A percentile compares a stretch with the other conserved stretches of the same genome.
Conservation (phyloP, 2,797 vertebrate genomes). For the Characodon lateralis region DNA sequence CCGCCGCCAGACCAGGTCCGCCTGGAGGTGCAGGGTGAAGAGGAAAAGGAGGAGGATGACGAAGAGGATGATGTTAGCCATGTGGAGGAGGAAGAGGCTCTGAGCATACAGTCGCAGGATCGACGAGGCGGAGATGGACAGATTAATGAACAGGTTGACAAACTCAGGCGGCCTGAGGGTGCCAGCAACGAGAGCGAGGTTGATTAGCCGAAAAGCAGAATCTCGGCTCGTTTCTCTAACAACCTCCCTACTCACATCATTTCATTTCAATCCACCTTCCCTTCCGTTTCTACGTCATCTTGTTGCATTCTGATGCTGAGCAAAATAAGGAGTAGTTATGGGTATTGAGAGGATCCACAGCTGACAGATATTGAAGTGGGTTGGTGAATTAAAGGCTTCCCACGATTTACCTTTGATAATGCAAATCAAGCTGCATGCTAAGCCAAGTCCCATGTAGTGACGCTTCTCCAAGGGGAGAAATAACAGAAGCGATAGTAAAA, state of each 20-base stretch:
- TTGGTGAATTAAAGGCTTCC: constrained; percentile 55
- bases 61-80: constrained; percentile 69
- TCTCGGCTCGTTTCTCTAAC: constrained; percentile 45
- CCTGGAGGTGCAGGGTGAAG: constrained; percentile 96
- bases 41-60: constrained; percentile 74
- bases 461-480: constrained; percentile 40
- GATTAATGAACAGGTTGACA: constrained; percentile 97
- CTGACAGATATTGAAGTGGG: constrained; percentile 50
- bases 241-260: constrained; percentile 26
- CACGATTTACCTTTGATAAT: constrained; percentile 62
- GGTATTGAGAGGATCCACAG: constrained; percentile 36
- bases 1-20: constrained; percentile 87
- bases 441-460: constrained; percentile 38
- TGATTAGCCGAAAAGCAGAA: constrained; percentile 80
- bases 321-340: constrained; percentile 36
- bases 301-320: constrained; percentile 47
- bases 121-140: constrained; percentile 94
- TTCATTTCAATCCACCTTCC: constrained; percentile 26
- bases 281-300: constrained; percentile 45
- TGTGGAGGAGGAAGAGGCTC: constrained; percentile 83
- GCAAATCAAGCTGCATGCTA: constrained; percentile 53
- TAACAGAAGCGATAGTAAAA: constrained; percentile 46
- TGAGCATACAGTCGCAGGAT: constrained; percentile 91
- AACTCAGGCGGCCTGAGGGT: constrained; percentile 92
- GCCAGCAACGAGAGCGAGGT: constrained; percentile 95